Evolutionary conservation across 2,888 invertebrate species (phyloP).

Genomic region (Hemicrepidius hirtus): DNA sequence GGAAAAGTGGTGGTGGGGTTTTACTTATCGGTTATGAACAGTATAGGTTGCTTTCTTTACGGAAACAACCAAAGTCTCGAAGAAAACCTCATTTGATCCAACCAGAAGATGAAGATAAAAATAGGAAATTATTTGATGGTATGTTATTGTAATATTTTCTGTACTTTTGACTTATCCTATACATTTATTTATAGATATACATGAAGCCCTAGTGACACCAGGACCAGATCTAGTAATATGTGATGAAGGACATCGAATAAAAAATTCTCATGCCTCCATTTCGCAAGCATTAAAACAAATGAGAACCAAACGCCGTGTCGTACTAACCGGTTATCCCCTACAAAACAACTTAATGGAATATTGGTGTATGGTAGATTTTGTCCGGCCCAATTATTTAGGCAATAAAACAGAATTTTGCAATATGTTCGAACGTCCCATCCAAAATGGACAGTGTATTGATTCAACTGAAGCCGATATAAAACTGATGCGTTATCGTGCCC

Average conservation of each 20-base stretch:
- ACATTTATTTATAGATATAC: conserved; percentile 86
- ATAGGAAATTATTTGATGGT: conserved; percentile 86
- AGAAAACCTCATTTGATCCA: conserved; percentile 72
- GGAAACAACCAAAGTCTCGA: conserved; percentile 80
- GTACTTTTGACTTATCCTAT: too few relatives aligned
- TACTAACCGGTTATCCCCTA: conserved; percentile 97
- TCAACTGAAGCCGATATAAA: conserved; percentile 95
- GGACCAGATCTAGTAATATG: conserved; percentile 97
- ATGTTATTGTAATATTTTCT: conserved; percentile 54
- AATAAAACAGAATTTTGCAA: conserved; percentile 97
- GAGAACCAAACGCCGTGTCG: conserved; percentile 93
- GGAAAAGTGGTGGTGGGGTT: conserved; percentile 93
- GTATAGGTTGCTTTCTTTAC: conserved; percentile 91
- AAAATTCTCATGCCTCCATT: conserved; percentile 97
- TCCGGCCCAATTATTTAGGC: conserved; percentile 97
- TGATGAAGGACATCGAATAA: conserved; percentile 98
- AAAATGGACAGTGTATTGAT: conserved; percentile 98
- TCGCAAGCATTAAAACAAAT: conserved; percentile 96
- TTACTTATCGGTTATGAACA: conserved; percentile 98
- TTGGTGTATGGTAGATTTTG: conserved; percentile 99
- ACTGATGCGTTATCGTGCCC: conserved; percentile 95
- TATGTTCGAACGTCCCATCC: conserved; percentile 99
- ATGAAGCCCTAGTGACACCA: conserved; percentile 88
- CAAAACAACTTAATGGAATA: conserved; percentile 98
- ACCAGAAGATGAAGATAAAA: conserved; percentile 76